Base-by-base conservation (phyloP, 23 tunicate genomes). In the Ciona savignyi region DNA sequence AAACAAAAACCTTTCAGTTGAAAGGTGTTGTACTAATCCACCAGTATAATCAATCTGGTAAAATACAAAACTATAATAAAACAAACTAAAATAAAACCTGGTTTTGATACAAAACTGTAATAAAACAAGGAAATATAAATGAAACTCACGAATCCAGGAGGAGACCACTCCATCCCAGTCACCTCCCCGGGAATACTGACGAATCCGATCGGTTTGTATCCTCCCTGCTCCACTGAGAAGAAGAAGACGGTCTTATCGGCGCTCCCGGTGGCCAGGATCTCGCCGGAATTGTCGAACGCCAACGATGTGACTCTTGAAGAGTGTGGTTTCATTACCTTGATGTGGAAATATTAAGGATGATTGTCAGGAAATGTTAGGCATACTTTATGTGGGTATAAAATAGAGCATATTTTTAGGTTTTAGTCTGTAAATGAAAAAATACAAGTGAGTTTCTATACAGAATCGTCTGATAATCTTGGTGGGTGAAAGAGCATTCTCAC, bases 251-350 rank as follows among this genome's bases (percentile, higher is more conserved):
- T 87, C 23, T 60, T 28, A 67, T 94, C 99, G 1, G 42, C 42
- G 68, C 95, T 78, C 0, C 90, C 93, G 33, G 99, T 82, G 2
- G 95, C 99, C 11, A 94, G 76, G 11, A 79, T 60, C 42, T 75
- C 74, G 1, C 84, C 89, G n/a, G 49, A 63, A 63, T 71, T 78
- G 75, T 83, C 77, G 73, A 78, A 80, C 0, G 89, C 74, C 60
- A 94, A 68, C 60, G 90, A 67, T 60, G 89, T 94, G 29, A 94
- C 73, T 20, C 31, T 65, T 0, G 77, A 35, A 25, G 95, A 83
- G 66, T 94, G 99, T 11, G 99, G 99, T 51, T 87, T 87, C 80
- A 82, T 11, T 2, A 85, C 99, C 95, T 94, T 73, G 21, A 22
- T 20, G 20, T 27, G 29, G n/a, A n/a, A n/a, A n/a, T 20, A 49